These are phyloP conservation scores for Alexandromys fortis DNA, from an alignment of 2,113 vertebrate species.

Conservation along the genomic window DNA sequence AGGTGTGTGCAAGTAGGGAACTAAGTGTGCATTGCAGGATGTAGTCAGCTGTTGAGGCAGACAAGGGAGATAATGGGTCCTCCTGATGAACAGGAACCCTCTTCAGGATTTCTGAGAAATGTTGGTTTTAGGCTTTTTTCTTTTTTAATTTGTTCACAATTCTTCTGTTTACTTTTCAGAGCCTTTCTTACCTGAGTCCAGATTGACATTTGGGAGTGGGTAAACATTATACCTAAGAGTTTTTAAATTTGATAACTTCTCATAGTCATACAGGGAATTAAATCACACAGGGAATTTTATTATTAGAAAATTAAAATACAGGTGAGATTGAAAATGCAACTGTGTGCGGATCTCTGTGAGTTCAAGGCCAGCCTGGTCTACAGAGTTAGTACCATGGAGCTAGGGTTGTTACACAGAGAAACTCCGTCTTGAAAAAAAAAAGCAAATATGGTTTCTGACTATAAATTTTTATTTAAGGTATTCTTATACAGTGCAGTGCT, in stretches of 20 bases:
- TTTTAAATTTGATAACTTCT: not conserved
- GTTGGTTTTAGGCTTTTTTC: not conserved
- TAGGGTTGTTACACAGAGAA: no score
- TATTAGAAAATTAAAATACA: not conserved
- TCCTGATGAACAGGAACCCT: no score
- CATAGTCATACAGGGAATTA: not conserved
- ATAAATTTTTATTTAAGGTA: not conserved
- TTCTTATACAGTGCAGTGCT: not conserved
- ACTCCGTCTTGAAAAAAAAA: not conserved
- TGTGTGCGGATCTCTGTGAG: no score
- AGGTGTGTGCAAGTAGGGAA: not conserved
- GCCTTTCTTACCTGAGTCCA: not conserved
- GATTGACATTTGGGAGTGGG: not conserved
- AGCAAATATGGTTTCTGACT: not conserved
- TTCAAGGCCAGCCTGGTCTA: no score
- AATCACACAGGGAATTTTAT: not conserved
- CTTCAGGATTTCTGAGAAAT: not conserved
- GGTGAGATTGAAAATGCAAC: not conserved
- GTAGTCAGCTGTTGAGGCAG: not conserved
- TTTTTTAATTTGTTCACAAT: not conserved
- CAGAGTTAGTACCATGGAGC: no score
- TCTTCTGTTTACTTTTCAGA: not conserved
- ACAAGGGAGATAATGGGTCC: not conserved
- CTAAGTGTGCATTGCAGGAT: not conserved
- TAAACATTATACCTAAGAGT: not conserved